phyloP scores from a whole-genome alignment of 2,888 invertebrate genomes.

The Drosophila aldrichi region DNA sequence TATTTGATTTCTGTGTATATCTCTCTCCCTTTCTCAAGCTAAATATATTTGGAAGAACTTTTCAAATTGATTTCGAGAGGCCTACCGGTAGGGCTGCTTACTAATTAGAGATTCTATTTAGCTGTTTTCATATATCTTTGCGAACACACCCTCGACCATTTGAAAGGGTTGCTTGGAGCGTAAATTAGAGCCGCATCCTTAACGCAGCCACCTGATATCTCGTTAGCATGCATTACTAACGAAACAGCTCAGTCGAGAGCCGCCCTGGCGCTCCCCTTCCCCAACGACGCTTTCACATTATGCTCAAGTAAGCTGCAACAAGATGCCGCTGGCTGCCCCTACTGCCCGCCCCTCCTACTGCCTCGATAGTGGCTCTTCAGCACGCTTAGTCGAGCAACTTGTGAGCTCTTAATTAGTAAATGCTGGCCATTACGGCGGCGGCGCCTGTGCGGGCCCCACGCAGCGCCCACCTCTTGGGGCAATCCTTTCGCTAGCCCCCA shows the following conservation, averaged over 20 bases:
- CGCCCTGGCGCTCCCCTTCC: background rate
- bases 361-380: constrained; percentile 60
- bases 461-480: background rate
- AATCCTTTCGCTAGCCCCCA: constrained; percentile 1
- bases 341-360: background rate
- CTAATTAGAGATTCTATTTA: background rate
- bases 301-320: constrained; percentile 49
- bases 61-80: background rate
- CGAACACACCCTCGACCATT: background rate
- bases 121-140: background rate
- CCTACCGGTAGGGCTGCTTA: background rate
- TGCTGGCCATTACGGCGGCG: constrained; percentile 77
- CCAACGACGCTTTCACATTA: constrained; percentile 15
- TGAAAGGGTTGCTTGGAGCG: constrained; percentile 38
- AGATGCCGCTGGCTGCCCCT: constrained; percentile 34
- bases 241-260: constrained; percentile 35
- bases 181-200: constrained; percentile 39
- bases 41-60: background rate
- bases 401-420: constrained; percentile 80
- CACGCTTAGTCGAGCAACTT: constrained; percentile 68
- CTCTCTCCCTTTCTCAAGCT: background rate
- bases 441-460: constrained; percentile 33
- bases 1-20: no score
- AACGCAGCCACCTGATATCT: constrained; percentile 71
- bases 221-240: constrained; percentile 75